Base-by-base conservation (phyloP, 1,140 invertebrate genomes). In the Antheraea mylitta region DNA sequence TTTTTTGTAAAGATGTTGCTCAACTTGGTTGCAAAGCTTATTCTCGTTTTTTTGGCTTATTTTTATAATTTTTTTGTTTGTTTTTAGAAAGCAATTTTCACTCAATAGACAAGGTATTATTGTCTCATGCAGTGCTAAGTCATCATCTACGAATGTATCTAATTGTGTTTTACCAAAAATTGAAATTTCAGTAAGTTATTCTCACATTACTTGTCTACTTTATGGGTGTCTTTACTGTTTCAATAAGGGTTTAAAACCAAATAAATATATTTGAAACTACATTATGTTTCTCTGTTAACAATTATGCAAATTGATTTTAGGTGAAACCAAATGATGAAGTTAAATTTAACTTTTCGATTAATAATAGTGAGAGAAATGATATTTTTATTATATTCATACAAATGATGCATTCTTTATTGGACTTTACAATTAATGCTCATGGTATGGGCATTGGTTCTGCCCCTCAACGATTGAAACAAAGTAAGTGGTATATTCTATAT, bases 181-280 rank as follows among this genome's bases (percentile, higher is more conserved):
- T 18, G 59, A 69, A 19, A 58, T 74, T 13, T 71, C 73, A 3
- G 73, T 74, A 67, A 74, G 73, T 74, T 13, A 59, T 66, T 37
- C 58, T 64, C 36, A 19, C 13, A 16, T 45, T 45, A 19, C 8
- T 7, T 60, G 2, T 42, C 11, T 42, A 42, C 7, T 42, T 42
- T 8, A 11, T 42, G 38, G 11, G 0, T 7, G 38, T 7, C 38
- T 42, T 8, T 7, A 42, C 38, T 42, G 1, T 42, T 9, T 7
- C 7, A 42, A 42, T 42, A 42, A 42, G 38, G 6, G 16, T n/a
- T 13, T 16, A 53, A 53, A 53, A 53, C 5, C 1, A 53, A 53
- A 30, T 30, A 6, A 10, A 9, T 5, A 60, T 18, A 9, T 42
- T 42, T 42, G 38, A 42, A 42, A 42, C 7, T 7, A 42, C 7